Conservation (phyloP, 1,140 invertebrate species). For the Ptiloglossa arizonensis region DNA sequence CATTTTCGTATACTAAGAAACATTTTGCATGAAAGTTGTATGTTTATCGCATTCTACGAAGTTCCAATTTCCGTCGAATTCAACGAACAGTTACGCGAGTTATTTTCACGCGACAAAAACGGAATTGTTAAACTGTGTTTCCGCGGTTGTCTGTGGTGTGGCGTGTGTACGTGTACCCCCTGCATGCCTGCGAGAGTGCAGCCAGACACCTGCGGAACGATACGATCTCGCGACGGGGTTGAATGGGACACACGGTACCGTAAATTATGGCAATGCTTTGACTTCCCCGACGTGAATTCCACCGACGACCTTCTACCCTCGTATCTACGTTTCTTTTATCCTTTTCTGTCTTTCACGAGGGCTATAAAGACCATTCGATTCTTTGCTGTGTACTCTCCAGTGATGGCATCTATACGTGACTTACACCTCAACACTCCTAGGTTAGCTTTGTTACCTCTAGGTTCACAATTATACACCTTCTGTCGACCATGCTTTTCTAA, state of each 20-base stretch:
- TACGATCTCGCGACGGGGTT: slow-evolving; percentile 66
- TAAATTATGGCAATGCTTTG: slow-evolving; percentile 65
- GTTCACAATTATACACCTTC: too few relatives aligned
- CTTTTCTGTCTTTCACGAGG: neutral
- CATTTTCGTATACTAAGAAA: neutral
- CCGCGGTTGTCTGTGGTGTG: slow-evolving; percentile 29
- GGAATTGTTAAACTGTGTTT: slow-evolving; percentile 63
- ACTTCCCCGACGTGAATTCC: slow-evolving; percentile 50
- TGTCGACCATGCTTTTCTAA: too few relatives aligned
- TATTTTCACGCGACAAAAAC: slow-evolving; percentile 55
- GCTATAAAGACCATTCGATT: neutral
- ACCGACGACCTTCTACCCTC: slow-evolving; percentile 63
- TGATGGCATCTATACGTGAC: too few relatives aligned
- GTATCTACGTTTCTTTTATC: slow-evolving; percentile 7
- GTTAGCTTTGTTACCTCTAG: too few relatives aligned
- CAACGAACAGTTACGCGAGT: slow-evolving; percentile 43
- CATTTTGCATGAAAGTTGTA: neutral
- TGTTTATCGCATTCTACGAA: slow-evolving; percentile 29
- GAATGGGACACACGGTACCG: slow-evolving; percentile 59
- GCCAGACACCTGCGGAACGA: slow-evolving; percentile 56
- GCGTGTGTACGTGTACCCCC: neutral
- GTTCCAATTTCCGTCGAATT: slow-evolving; percentile 37
- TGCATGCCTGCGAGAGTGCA: slow-evolving; percentile 47
- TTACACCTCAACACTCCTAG: too few relatives aligned
- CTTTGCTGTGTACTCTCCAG: neutral